These are phyloP conservation scores for Bovichtus variegatus DNA, from an alignment of 2,797 vertebrate genomes.

Conservation along the genomic window DNA sequence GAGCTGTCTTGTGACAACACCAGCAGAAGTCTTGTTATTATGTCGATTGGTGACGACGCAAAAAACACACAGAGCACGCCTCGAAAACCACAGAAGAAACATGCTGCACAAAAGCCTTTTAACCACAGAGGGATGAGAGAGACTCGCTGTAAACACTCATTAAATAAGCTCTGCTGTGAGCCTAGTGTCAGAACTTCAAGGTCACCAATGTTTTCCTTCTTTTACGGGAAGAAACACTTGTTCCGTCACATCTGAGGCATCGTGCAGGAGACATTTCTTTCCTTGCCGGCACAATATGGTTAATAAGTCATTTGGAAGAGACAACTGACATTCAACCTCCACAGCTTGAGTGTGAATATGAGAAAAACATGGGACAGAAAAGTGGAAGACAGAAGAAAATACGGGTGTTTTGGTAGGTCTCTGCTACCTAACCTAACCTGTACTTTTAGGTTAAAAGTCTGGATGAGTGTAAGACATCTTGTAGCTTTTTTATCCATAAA, in stretches of 20 bases:
- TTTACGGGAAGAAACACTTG: neutral
- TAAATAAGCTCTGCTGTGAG: slow-evolving; percentile 33
- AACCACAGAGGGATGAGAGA: slow-evolving; percentile 11
- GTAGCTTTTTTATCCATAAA: neutral
- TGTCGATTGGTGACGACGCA: neutral
- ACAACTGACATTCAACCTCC: neutral
- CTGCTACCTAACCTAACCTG: neutral
- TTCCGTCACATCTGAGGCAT: neutral
- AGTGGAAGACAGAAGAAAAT: neutral
- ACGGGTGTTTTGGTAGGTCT: neutral
- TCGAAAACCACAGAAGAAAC: slow-evolving; percentile 7
- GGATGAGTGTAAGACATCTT: neutral
- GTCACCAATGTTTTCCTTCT: slow-evolving; percentile 42
- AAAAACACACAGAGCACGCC: neutral
- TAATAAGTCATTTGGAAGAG: neutral
- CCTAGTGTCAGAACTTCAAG: slow-evolving; percentile 54
- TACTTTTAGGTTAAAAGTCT: slow-evolving; percentile 1
- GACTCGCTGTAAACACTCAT: slow-evolving; percentile 28
- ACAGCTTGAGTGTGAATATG: neutral
- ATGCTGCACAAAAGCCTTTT: neutral
- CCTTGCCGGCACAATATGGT: neutral
- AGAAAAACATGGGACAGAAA: neutral
- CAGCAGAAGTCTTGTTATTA: slow-evolving; percentile 3
- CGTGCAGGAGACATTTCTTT: neutral
- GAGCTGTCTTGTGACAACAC: neutral